A percentile compares a stretch with the other conserved stretches of the same genome.
Evolutionary conservation across 2,113 vertebrate genomes (phyloP).

Genomic region (Mirounga angustirostris): DNA sequence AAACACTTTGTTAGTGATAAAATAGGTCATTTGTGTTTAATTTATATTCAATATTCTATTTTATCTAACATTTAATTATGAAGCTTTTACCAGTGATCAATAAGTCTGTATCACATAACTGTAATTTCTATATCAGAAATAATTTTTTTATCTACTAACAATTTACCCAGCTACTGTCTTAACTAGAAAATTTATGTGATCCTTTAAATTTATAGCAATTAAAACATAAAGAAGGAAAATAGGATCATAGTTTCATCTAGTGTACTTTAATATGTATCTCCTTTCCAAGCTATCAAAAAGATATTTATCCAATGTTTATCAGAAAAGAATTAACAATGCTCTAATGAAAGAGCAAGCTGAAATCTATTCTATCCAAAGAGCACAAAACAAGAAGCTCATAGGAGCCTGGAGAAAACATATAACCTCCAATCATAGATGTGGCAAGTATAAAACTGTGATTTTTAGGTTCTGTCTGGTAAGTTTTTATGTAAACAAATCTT

Average conservation of each 20-base stretch:
- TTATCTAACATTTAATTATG: not conserved
- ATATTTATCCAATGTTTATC: constrained; percentile 24
- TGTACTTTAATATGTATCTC: constrained; percentile 32
- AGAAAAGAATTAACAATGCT: constrained; percentile 5
- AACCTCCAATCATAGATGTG: not conserved
- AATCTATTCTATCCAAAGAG: constrained; percentile 40
- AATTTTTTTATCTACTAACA: not conserved
- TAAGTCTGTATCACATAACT: not conserved
- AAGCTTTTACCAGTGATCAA: not conserved
- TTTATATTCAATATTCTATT: not conserved
- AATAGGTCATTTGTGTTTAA: not conserved
- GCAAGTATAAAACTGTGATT: not conserved
- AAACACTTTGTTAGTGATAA: not conserved
- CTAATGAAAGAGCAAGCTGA: not conserved
- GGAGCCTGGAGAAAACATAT: not conserved
- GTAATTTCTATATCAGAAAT: not conserved
- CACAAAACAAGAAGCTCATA: not conserved
- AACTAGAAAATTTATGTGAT: not conserved
- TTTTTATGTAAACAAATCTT: not conserved
- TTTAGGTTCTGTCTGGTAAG: not conserved
- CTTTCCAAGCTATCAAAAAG: constrained; percentile 34
- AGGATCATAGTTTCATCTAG: not conserved
- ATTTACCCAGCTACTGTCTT: not conserved
- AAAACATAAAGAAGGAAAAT: not conserved
- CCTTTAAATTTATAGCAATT: not conserved